Base-by-base conservation (phyloP, 2,888 invertebrate genomes). In the Hypsopygia costalis region DNA sequence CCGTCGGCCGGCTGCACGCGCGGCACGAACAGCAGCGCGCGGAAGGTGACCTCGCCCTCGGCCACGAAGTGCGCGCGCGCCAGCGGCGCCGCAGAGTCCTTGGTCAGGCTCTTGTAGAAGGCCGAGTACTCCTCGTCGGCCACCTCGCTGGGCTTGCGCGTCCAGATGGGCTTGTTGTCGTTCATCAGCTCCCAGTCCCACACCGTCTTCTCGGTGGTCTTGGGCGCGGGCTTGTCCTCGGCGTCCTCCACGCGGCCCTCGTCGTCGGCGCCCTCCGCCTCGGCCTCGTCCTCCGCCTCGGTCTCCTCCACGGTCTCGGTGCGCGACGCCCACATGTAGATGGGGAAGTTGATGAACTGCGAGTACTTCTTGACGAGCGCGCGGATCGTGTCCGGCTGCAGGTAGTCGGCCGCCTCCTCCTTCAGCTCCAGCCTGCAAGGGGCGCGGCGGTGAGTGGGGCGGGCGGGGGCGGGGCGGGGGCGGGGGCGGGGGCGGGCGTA, bases 301-400 rank as follows among this genome's bases (percentile, higher is more conserved):
- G 51, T 34, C 51, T 59, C 62, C 49, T 58, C 55, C 3, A 62
- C 62, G 45, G 62, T 58, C 51, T 58, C 60, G 44, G 60, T 58
- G 88, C 87, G 90, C 60, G 91, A 90, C 42, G 94, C 92, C 98
- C 98, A 99, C 77, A 99, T 85, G 82, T 95, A 95, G 76, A 99
- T 99, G 46, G 97, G 97, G 92, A 99, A 99, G 86, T 98, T 99
- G 78, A 99, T 99, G 88, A 99, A 99, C 90, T 99, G 99, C 3
- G 98, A 98, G 89, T 99, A 99, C 83, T 99, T 99, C 87, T 95
- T 95, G 48, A 99, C 95, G 45, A 99, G 91, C 60, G 94, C 93
- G 63, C 94, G 94, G 56, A 99, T 91, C 0, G 97, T 97, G 68
- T 96, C 95, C 51, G 95, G 92, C 81, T 99, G 98, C 66, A 99